Conservation (phyloP, 1,140 invertebrate genomes). For the Schlechtendalia chinensis region DNA sequence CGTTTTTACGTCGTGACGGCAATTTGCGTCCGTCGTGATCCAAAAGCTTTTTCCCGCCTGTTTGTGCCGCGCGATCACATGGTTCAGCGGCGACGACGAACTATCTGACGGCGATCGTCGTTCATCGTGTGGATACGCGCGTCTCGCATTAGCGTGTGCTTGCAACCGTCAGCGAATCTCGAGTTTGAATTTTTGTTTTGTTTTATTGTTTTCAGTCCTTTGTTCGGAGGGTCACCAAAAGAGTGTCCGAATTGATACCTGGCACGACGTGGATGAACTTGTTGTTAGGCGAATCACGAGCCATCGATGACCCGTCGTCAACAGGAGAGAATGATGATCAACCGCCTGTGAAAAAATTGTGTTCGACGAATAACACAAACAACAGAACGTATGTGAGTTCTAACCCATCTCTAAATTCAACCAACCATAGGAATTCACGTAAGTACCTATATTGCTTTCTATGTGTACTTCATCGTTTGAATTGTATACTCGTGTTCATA, state of each 20-base stretch:
- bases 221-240: conserved; percentile 50
- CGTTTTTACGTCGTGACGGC: too few relatives aligned
- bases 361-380: background rate
- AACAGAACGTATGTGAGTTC: background rate
- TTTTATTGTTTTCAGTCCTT: conserved; percentile 47
- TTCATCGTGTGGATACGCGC: background rate
- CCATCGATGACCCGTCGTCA: background rate
- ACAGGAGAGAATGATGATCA: conserved; percentile 7
- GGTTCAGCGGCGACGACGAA: background rate
- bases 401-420: background rate
- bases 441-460: background rate
- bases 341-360: conserved; percentile 38
- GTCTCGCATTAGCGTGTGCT: too few relatives aligned
- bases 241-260: conserved; percentile 51
- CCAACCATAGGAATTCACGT: conserved; percentile 9
- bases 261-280: conserved; percentile 52
- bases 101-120: too few relatives aligned
- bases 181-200: background rate
- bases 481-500: background rate
- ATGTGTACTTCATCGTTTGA: background rate
- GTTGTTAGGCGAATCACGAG: conserved; percentile 38
- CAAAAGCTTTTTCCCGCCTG: conserved; percentile 7
- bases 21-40: background rate
- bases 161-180: background rate
- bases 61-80: conserved; percentile 12